These are phyloP conservation scores for Oreochromis mossambicus DNA, from an alignment of 2,797 vertebrate species.

Conservation along the genomic window DNA sequence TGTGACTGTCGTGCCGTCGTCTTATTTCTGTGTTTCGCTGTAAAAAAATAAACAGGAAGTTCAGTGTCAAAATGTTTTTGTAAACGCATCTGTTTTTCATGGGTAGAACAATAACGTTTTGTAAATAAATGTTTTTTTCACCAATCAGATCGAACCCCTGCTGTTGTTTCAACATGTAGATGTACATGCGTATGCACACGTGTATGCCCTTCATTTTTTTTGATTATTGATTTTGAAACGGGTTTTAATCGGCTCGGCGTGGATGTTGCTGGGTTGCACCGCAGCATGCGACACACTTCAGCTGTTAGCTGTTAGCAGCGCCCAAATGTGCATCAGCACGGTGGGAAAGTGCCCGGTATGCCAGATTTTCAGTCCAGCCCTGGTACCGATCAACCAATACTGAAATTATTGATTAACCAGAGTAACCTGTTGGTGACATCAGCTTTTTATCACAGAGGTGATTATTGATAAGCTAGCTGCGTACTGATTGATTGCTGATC, in stretches of 20 bases:
- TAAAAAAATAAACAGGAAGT: conserved; percentile 14
- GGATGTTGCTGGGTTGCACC: not conserved
- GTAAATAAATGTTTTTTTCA: conserved; percentile 67
- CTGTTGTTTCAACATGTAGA: not conserved
- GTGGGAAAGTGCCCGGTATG: not conserved
- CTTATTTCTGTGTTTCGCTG: conserved; percentile 11
- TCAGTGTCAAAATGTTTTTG: conserved; percentile 39
- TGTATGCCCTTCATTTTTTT: not conserved
- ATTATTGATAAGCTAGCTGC: not conserved
- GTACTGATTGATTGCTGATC: not conserved
- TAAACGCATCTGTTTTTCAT: conserved; percentile 36
- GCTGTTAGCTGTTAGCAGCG: not conserved
- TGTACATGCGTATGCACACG: too few species aligned
- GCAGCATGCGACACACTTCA: not conserved
- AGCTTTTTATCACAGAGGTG: not conserved
- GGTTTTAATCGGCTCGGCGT: not conserved
- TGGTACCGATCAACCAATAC: not conserved
- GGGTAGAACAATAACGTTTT: conserved; percentile 49
- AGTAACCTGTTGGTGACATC: not conserved
- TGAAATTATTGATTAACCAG: not conserved
- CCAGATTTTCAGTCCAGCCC: not conserved
- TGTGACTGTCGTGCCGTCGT: not conserved
- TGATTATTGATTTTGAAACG: not conserved
- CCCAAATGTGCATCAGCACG: not conserved
- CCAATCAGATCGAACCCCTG: not conserved